Evolutionary conservation across 2,113 vertebrate species (phyloP).

Genomic region (Henicopernis longicauda): DNA sequence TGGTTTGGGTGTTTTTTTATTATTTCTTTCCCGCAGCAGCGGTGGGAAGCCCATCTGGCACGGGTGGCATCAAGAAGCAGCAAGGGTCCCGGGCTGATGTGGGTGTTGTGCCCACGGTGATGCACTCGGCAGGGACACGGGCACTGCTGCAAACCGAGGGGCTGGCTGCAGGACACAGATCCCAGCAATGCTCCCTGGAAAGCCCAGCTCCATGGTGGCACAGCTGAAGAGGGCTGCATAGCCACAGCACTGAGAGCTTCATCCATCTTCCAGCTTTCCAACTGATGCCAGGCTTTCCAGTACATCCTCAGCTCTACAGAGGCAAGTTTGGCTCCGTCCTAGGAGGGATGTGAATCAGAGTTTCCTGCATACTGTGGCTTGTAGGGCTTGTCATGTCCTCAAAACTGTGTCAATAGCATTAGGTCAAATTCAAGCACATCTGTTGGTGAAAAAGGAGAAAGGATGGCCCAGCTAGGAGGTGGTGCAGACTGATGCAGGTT

Average conservation of each 20-base stretch:
- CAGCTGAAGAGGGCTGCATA: neutral
- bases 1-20: neutral
- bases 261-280: neutral
- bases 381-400: neutral
- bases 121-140: fast-evolving
- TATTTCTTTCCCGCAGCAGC: neutral
- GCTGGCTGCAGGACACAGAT: neutral
- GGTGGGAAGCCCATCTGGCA: neutral
- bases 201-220: neutral
- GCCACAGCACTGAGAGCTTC: neutral
- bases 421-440: neutral
- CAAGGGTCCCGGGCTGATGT: neutral
- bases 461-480: neutral
- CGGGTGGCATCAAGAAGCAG: fast-evolving
- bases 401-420: neutral
- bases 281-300: neutral
- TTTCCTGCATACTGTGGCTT: neutral
- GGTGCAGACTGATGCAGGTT: neutral
- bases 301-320: neutral
- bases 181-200: neutral
- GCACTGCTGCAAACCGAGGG: fast-evolving
- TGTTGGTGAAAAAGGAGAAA: neutral
- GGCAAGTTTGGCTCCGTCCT: fast-evolving
- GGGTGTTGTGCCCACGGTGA: neutral
- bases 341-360: neutral